Evolutionary conservation across 64 coral and sea anemone genomes (phyloP).

Genomic region (Cladopsammia gracilis): DNA sequence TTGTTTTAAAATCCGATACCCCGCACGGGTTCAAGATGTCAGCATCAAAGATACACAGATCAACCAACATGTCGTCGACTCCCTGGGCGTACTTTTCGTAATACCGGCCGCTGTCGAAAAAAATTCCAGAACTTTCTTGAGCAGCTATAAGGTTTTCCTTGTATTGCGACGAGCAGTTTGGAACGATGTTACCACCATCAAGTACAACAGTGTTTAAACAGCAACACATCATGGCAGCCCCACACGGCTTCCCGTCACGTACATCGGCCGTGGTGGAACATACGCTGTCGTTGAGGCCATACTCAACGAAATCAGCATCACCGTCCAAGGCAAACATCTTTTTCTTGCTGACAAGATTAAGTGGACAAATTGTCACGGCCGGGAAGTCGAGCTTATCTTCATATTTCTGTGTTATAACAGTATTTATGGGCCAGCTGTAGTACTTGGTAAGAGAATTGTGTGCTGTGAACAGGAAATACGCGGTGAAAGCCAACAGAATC

Average conservation of each 20-base stretch:
- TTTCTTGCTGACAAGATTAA: slow-evolving; percentile 31
- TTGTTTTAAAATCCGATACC: slow-evolving; percentile 30
- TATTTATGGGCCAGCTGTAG: background rate
- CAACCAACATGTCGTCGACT: slow-evolving; percentile 19
- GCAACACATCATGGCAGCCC: slow-evolving; percentile 78
- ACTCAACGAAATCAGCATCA: background rate
- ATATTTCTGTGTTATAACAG: slow-evolving; percentile 14
- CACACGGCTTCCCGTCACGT: slow-evolving; percentile 68
- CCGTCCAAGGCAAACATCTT: slow-evolving; percentile 67
- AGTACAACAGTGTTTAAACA: slow-evolving; percentile 18
- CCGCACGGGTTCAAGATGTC: background rate
- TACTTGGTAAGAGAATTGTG: background rate
- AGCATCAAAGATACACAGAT: slow-evolving; percentile 20
- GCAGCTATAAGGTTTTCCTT: slow-evolving; percentile 6
- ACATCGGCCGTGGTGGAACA: slow-evolving; percentile 69
- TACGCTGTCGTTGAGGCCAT: slow-evolving; percentile 76
- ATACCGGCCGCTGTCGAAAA: slow-evolving; percentile 41
- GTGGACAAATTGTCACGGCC: slow-evolving; percentile 38
- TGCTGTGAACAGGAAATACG: slow-evolving; percentile 21
- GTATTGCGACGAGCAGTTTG: slow-evolving; percentile 51
- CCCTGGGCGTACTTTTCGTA: slow-evolving; percentile 29
- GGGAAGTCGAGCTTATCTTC: slow-evolving; percentile 18
- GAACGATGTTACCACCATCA: background rate
- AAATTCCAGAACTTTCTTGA: background rate
- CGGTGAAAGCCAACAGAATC: slow-evolving; percentile 7